Base-by-base conservation (phyloP, 2,797 vertebrate species). In the Bradypus variegatus region DNA sequence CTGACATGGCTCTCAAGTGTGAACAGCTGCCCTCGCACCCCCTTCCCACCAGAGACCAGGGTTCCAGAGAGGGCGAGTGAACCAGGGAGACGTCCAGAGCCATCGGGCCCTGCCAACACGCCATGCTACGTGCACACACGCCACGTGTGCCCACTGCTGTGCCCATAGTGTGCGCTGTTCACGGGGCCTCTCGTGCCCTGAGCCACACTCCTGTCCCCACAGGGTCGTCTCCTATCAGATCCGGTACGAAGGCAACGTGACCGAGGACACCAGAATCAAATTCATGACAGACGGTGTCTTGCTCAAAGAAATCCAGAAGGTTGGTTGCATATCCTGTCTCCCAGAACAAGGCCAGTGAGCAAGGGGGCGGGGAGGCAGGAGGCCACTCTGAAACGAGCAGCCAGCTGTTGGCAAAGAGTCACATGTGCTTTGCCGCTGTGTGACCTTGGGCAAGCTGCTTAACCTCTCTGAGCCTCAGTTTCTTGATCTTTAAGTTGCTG, bases 251-350 rank as follows among this genome's bases (percentile, higher is more conserved):
- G 99, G 99, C 38, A 99, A 99, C 0, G 98, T 99, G 86, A 98
- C 98, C 0, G 96, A 97, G 1, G 98, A 99, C 77, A 99, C 99
- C 0, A 98, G 97, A 92, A 98, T 99, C 96, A 99, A 99, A 97
- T 99, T 99, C 97, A 99, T 99, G 99, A 99, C 99, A 0, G 99
- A 99, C 0, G 99, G 99, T 2, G 99, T 99, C 85, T 95, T 99
- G 80, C 97, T 99, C 91, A 99, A 99, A 94, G 99, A 99, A 96
- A 98, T 99, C 93, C 99, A 99, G 97, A 99, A 98, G 98, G 99
- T 99, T 38, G 18, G 76, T 12, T 8, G 23, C 3, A 65, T 8
- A 0, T 36, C 50, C 25, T 0, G 6, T 15, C 15, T 19, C 27
- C 2, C 2, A 2, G 0, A 2, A 8, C 48, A 19, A 11, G 36